Base-by-base conservation (phyloP, 2,797 vertebrate species). In the Protosalanx chinensis region DNA sequence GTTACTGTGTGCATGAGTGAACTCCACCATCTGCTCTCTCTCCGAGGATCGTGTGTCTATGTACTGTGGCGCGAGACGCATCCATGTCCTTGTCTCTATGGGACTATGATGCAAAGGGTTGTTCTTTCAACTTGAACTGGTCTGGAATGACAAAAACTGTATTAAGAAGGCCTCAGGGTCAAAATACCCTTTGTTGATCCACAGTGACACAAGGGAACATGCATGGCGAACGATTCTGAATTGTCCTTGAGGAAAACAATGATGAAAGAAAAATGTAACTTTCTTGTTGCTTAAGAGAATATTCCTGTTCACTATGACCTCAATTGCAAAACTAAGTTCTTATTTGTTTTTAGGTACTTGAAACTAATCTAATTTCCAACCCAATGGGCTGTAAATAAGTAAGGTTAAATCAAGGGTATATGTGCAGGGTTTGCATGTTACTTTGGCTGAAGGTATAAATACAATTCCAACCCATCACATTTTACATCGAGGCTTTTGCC, bases 351-450 rank as follows among this genome's bases (percentile, higher is more conserved):
- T 30, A 73, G 53, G 18, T 60, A 63, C 70, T 77, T 32, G 57
- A 77, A 79, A 68, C 7, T 6, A 3, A 65, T 46, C 27, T 65
- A 2, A 29, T 29, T 1, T 10, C 0, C 78, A 65, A 46, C 78
- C 74, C 76, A 64, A 57, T 51, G 70, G 78, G 77, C 23, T 46
- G 51, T 79, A 65, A 66, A 79, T 67, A 29, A 29, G 60, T 15
- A 46, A 10, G 65, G 46, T 71, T 35, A 33, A 7, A 37, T 33
- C 5, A 64, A 41, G 4, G 63, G 32, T 20, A n/a, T 58, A 23
- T 2, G 13, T n/a, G 56, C 29, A 33, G 15, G 16, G 29, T 62
- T 30, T 29, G 29, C 13, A 16, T 37, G 30, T 64, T 16, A 64
- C 33, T 64, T 12, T 41, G 51, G 51, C 15, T 35, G 27, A 63